Percentiles rank a stretch among this genome's conserved stretches.
phyloP scores from a whole-genome alignment of 2,113 vertebrate genomes.

The Neolamprologus brichardi region DNA sequence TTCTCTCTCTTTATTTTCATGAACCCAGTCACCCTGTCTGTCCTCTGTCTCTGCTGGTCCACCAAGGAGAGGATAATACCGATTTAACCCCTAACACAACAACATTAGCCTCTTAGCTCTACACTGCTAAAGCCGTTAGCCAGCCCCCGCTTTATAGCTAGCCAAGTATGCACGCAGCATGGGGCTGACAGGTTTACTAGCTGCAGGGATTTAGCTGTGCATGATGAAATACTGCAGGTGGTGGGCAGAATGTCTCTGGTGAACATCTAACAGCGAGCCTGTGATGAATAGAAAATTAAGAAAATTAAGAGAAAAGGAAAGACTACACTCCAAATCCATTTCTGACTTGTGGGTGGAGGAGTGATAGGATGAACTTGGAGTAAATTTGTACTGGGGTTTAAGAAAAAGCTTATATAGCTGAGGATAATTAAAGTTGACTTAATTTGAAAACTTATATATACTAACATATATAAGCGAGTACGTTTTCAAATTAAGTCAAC shows the following conservation, averaged over 20 bases:
- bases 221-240: constrained; percentile 28
- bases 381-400: background rate
- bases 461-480: background rate
- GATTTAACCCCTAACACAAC: constrained; percentile 34
- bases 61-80: constrained; percentile 26
- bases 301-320: background rate
- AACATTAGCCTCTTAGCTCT: constrained; percentile 52
- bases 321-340: background rate
- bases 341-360: background rate
- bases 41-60: constrained; percentile 8
- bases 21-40: constrained; percentile 3
- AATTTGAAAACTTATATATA: background rate
- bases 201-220: constrained; percentile 4
- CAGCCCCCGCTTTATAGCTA: background rate
- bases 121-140: constrained; percentile 6
- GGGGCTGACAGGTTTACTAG: constrained; percentile 14
- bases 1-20: background rate
- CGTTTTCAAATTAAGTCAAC: background rate
- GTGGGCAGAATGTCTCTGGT: background rate
- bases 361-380: background rate
- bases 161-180: background rate
- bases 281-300: background rate
- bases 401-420: background rate
- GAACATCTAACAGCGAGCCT: background rate
- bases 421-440: background rate